A percentile compares a stretch with the other conserved stretches of the same genome.
Evolutionary conservation across 2,113 vertebrate genomes (phyloP).

Genomic region (Anarrhichthys ocellatus): DNA sequence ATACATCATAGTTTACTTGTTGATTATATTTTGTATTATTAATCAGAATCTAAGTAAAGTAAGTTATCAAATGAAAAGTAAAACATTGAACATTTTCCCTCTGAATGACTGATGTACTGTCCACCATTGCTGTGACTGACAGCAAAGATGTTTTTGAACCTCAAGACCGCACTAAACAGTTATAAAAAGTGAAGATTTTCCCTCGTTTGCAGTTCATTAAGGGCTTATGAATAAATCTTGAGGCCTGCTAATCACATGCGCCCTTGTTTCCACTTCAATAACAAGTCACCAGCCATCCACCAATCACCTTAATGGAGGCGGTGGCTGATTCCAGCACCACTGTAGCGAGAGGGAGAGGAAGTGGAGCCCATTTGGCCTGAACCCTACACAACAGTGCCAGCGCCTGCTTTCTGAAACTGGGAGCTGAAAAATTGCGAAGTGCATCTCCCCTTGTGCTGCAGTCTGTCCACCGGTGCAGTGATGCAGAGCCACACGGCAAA

Average conservation of each 20-base stretch:
- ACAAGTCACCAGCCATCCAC: slow-evolving; percentile 41
- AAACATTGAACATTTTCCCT: neutral
- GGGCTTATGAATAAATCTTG: slow-evolving; percentile 21
- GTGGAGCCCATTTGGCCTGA: slow-evolving; percentile 67
- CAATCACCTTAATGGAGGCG: slow-evolving; percentile 36
- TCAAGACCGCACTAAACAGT: neutral
- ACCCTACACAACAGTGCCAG: slow-evolving; percentile 46
- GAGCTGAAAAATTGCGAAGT: slow-evolving; percentile 65
- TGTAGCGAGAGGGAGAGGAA: slow-evolving; percentile 49
- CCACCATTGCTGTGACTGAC: neutral
- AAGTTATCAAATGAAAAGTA: neutral
- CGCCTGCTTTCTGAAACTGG: slow-evolving; percentile 44
- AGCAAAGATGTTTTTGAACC: neutral
- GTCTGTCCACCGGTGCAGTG: slow-evolving; percentile 68
- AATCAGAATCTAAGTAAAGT: neutral
- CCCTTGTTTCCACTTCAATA: slow-evolving; percentile 36
- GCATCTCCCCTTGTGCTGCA: slow-evolving; percentile 68
- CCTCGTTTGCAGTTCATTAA: neutral
- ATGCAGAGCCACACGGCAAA: slow-evolving; percentile 53
- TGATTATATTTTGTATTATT: neutral
- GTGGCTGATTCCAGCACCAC: slow-evolving; percentile 49
- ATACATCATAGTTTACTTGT: neutral
- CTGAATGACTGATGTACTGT: neutral
- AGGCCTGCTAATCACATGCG: slow-evolving; percentile 24
- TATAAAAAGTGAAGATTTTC: neutral